Evolutionary conservation across 2,113 vertebrate species (phyloP), one percentile per base, ranked within the genome.

Genomic region (Lepus timidus): DNA sequence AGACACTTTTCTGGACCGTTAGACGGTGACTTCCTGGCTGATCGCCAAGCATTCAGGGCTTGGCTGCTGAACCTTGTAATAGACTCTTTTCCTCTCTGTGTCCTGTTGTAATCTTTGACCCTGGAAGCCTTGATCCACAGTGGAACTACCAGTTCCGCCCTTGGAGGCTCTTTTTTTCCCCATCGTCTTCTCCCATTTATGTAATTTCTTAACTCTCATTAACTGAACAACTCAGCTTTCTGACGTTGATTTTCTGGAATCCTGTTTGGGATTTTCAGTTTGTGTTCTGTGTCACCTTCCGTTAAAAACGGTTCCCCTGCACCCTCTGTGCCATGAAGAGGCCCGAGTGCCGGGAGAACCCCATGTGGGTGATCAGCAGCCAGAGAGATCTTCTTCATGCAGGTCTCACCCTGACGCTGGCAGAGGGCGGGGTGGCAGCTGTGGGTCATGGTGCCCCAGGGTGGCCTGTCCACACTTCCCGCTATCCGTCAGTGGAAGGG

Each of bases 1-100:
- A 97, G 90, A 96, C 36, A 93, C 97, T 97, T 97, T 97, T 98
- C 96, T 98, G 96, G 64, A 67, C 96, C 97, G 96, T 97, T 97
- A 96, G 96, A 96, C 90, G 95, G 96, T 98, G 96, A 96, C 97
- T 98, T 97, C 90, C 73, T 95, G 97, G 96, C 88, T 75, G 91
- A 87, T 96, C 65, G 73, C 85, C 86, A 71, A 96, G 90, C 79
- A 85, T 78, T 22, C 81, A 95, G 92, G 93, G 92, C 83, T 92
- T 96, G 64, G 71, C 93, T 88, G 94, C 71, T 0, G 13, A 88
- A 94, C 94, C 97, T 98, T 97, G 97, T 97, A 98, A 98, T 97
- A 97, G 96, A 87, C n/a, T 10, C 51, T 90, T 92, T 90, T 75
- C 65, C 25, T 88, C 93, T 92, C 65, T 23, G 9, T 25, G n/a